These are phyloP conservation scores for Hycleus phaleratus DNA, from an alignment of 1,140 invertebrate species.

Conservation along the genomic window DNA sequence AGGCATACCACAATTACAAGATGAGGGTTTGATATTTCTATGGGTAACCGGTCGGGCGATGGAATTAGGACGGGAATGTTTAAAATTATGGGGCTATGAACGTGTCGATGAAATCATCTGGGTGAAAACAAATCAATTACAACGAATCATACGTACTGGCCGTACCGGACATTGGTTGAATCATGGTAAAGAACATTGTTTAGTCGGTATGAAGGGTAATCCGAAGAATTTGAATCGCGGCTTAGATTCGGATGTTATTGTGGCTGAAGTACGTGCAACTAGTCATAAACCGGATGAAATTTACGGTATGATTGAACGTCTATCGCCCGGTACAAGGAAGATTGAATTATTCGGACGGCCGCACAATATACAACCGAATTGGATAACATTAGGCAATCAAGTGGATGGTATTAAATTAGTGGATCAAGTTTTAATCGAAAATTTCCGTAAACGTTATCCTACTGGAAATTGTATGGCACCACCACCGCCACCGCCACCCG, in stretches of 20 bases:
- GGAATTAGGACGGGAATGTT: slow-evolving; percentile 90
- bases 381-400: slow-evolving; percentile 95
- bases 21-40: slow-evolving; percentile 92
- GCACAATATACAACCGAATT: slow-evolving; percentile 97
- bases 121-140: slow-evolving; percentile 98
- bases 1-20: slow-evolving; percentile 82
- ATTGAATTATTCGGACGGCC: slow-evolving; percentile 95
- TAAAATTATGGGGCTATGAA: slow-evolving; percentile 92
- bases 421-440: slow-evolving; percentile 84
- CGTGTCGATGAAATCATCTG: slow-evolving; percentile 96
- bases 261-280: slow-evolving; percentile 94
- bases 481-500: slow-evolving; percentile 40
- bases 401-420: slow-evolving; percentile 89
- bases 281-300: slow-evolving; percentile 98
- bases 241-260: slow-evolving; percentile 95
- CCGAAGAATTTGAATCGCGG: slow-evolving; percentile 86
- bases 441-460: slow-evolving; percentile 86
- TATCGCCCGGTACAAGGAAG: slow-evolving; percentile 89
- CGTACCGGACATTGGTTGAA: slow-evolving; percentile 97
- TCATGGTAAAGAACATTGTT: slow-evolving; percentile 97
- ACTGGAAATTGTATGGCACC: slow-evolving; percentile 82
- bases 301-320: slow-evolving; percentile 83
- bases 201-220: slow-evolving; percentile 95
- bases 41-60: slow-evolving; percentile 98
- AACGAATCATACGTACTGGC: slow-evolving; percentile 93